Evolutionary conservation across 2,888 invertebrate species (phyloP).

Genomic region (Dione juno): DNA sequence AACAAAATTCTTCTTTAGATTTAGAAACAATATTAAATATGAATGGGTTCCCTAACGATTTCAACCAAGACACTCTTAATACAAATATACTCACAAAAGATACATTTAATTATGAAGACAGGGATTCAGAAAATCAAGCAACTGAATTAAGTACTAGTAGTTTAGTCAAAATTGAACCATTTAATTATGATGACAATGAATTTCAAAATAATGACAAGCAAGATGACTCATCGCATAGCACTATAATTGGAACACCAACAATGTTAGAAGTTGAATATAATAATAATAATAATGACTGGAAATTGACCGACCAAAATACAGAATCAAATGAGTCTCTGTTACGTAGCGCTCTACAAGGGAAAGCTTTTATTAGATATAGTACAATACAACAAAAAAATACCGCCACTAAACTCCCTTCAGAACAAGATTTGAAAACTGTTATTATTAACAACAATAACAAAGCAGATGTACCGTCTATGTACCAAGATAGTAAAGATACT

Average conservation of each 20-base stretch:
- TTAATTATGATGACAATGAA: slow-evolving; percentile 71
- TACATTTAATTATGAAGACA: slow-evolving; percentile 89
- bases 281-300: slow-evolving; percentile 93
- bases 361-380: slow-evolving; percentile 85
- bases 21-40: slow-evolving; percentile 91
- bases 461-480: slow-evolving; percentile 83
- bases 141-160: slow-evolving; percentile 86
- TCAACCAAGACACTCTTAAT: slow-evolving; percentile 81
- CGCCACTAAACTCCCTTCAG: slow-evolving; percentile 70
- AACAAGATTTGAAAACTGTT: slow-evolving; percentile 70
- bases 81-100: slow-evolving; percentile 86
- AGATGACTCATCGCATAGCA: slow-evolving; percentile 68
- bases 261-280: slow-evolving; percentile 84
- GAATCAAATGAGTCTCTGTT: slow-evolving; percentile 89
- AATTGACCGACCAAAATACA: slow-evolving; percentile 88
- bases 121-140: slow-evolving; percentile 90
- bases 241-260: slow-evolving; percentile 77
- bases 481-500: slow-evolving; percentile 72
- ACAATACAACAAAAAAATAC: slow-evolving; percentile 81
- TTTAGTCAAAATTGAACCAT: slow-evolving; percentile 79
- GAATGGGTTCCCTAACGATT: slow-evolving; percentile 84
- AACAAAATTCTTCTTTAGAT: slow-evolving; percentile 86
- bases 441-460: slow-evolving; percentile 78
- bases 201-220: slow-evolving; percentile 72
- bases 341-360: slow-evolving; percentile 92